Percentiles rank a stretch among this genome's conserved stretches.
Evolutionary conservation across 2,797 vertebrate genomes (phyloP).

Genomic region (Lacerta bilineata): DNA sequence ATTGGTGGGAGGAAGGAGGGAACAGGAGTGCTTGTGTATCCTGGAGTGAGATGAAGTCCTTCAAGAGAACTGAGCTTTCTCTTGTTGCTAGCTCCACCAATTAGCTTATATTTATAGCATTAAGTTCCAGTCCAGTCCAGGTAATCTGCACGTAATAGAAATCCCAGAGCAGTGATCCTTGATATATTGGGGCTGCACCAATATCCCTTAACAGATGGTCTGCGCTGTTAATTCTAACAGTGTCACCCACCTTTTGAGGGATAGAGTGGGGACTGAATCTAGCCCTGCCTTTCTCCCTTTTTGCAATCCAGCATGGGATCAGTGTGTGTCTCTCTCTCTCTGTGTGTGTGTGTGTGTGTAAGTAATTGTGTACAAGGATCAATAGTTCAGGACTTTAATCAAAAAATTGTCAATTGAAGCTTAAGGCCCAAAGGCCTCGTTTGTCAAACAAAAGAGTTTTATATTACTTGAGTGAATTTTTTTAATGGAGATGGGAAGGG

Average conservation of each 20-base stretch:
- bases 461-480: background rate
- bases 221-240: background rate
- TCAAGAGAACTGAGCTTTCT: constrained; percentile 4
- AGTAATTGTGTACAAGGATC: background rate
- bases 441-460: constrained; percentile 4
- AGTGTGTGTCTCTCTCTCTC: background rate
- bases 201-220: constrained; percentile 25
- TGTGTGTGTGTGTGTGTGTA: background rate
- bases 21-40: background rate
- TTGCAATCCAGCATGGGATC: background rate
- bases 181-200: background rate
- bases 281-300: background rate
- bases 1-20: background rate
- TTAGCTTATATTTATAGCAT: constrained; percentile 41
- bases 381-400: background rate
- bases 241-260: background rate
- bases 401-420: background rate
- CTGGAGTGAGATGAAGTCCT: background rate
- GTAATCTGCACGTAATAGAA: constrained; percentile 15
- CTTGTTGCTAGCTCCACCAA: constrained; percentile 13
- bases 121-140: constrained; percentile 31
- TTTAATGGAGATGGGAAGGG: background rate
- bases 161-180: constrained; percentile 30
- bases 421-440: background rate
- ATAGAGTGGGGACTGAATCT: background rate